A percentile compares a stretch with the other conserved stretches of the same genome.
phyloP scores from a whole-genome alignment of 2,113 vertebrate species.

The Coptodon bakossiorum region DNA sequence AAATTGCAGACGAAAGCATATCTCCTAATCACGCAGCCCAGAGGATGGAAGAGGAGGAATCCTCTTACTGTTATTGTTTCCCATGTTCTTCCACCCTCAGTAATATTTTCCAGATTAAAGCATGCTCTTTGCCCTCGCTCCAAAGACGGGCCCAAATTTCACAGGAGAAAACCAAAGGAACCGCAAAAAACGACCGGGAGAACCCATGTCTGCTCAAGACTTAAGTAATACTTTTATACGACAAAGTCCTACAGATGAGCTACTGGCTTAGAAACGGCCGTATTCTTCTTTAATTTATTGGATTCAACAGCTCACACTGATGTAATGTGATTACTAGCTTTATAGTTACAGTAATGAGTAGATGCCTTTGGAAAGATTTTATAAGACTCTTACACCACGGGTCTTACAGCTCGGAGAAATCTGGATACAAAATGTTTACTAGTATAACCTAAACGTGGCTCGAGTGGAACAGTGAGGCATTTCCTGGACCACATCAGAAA shows the following conservation, averaged over 20 bases:
- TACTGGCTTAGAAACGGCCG: neutral
- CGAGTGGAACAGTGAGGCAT: conserved; percentile 40
- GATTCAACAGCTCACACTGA: conserved; percentile 4
- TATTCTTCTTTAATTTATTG: neutral
- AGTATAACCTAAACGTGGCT: conserved; percentile 50
- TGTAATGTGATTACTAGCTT: neutral
- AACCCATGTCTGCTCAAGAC: neutral
- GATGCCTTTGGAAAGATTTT: conserved; percentile 11
- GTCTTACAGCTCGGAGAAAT: conserved; percentile 9
- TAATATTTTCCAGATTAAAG: conserved; percentile 69
- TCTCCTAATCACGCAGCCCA: conserved; percentile 43
- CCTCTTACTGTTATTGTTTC: conserved; percentile 64
- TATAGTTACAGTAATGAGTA: conserved; percentile 5
- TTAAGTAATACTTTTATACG: neutral
- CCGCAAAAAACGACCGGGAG: conserved; percentile 1
- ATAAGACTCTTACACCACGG: conserved; percentile 7
- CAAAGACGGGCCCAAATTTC: conserved; percentile 43
- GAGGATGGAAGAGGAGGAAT: conserved; percentile 59
- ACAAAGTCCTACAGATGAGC: neutral
- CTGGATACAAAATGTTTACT: conserved; percentile 56
- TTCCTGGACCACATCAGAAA: conserved; percentile 64
- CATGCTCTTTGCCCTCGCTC: conserved; percentile 18
- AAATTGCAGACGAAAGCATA: conserved; percentile 55
- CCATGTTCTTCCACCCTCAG: conserved; percentile 62
- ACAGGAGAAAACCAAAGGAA: conserved; percentile 50